Evolutionary conservation across 23 tunicate species (phyloP).

Genomic region (Botrylloides violaceus): DNA sequence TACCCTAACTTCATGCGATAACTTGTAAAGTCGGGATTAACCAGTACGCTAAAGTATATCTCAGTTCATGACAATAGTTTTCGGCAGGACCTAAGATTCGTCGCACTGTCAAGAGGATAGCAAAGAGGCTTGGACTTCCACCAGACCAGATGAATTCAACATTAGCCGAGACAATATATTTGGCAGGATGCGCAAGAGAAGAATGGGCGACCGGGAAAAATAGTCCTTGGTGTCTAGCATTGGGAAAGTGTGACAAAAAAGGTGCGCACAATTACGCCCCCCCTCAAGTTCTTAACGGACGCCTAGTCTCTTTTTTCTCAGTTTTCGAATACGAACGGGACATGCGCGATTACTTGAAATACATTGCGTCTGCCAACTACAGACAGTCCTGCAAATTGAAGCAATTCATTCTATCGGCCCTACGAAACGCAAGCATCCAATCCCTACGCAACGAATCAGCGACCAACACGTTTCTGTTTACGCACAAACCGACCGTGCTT

Average conservation of each 20-base stretch:
- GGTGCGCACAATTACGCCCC: too few species aligned
- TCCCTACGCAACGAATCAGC: neutral
- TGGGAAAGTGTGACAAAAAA: neutral
- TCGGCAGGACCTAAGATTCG: too few species aligned
- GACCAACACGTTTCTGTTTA: neutral
- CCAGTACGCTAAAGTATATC: too few species aligned
- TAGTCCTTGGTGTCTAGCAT: slow-evolving; percentile 9
- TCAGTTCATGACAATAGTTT: too few species aligned
- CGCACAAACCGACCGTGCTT: neutral
- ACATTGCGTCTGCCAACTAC: neutral
- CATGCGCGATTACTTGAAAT: neutral
- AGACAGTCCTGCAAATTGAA: slow-evolving; percentile 1
- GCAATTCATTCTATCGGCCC: slow-evolving; percentile 9
- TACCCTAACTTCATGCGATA: too few species aligned
- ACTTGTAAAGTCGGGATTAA: too few species aligned
- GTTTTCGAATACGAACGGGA: slow-evolving; percentile 1
- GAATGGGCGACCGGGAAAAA: slow-evolving; percentile 15
- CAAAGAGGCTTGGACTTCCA: slow-evolving; percentile 4
- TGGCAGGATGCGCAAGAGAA: slow-evolving; percentile 12
- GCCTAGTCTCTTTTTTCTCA: neutral
- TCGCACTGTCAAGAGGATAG: neutral
- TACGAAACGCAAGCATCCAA: neutral
- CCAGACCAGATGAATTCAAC: neutral
- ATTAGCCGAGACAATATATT: neutral
- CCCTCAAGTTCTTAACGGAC: too few species aligned